These are phyloP conservation scores for Hiodon tergisus DNA, from an alignment of 2,113 vertebrate genomes.

Conservation along the genomic window DNA sequence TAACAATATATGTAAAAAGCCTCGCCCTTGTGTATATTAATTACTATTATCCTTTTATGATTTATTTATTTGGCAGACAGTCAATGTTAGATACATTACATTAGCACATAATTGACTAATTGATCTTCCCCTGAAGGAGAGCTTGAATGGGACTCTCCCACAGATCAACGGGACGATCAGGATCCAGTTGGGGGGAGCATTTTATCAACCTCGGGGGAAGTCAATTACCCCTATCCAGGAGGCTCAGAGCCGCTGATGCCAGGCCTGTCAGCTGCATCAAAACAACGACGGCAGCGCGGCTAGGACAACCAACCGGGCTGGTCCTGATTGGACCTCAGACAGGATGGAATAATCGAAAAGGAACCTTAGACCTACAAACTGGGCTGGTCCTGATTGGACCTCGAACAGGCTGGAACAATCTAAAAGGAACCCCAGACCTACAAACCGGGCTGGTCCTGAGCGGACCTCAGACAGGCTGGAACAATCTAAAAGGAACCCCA, in stretches of 20 bases:
- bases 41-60: not conserved
- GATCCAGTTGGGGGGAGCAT: slow-evolving; percentile 63
- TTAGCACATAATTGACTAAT: slow-evolving; percentile 58
- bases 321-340: no score
- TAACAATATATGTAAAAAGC: not conserved
- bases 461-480: no score
- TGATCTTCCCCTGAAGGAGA: slow-evolving; percentile 67
- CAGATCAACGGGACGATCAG: slow-evolving; percentile 64
- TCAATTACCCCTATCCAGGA: slow-evolving; percentile 51
- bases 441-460: no score
- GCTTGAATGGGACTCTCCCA: slow-evolving; percentile 47
- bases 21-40: no score
- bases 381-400: no score
- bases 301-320: no score
- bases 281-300: no score
- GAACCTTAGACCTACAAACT: no score
- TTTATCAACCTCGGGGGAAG: slow-evolving; percentile 63
- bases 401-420: no score
- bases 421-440: no score
- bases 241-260: not conserved
- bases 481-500: no score
- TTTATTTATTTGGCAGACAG: not conserved
- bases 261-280: not conserved
- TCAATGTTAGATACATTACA: not conserved
- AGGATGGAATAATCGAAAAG: no score